Conservation (phyloP, 2,888 invertebrate genomes). For the Steinernema carpocapsae region DNA sequence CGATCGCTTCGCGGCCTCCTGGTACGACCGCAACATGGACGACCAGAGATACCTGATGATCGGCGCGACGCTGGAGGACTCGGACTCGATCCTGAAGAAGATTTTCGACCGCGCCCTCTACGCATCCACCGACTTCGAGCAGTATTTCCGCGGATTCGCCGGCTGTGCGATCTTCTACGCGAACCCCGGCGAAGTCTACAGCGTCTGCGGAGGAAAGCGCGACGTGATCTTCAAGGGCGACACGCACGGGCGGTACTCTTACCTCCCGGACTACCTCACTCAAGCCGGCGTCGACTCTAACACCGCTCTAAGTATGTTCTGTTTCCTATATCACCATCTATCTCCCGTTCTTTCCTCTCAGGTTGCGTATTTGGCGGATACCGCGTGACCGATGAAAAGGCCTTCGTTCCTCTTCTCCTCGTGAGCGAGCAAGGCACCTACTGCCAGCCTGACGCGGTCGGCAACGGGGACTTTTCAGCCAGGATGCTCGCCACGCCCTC, state of each 20-base stretch:
- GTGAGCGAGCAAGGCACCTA: not conserved
- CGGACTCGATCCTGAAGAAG: not conserved
- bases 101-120: not conserved
- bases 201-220: not conserved
- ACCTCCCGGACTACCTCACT: not conserved
- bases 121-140: not conserved
- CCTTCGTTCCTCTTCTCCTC: not conserved
- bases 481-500: not conserved
- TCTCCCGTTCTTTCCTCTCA: not conserved
- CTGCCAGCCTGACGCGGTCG: not conserved
- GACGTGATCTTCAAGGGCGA: not conserved
- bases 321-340: too few species aligned
- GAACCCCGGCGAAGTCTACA: conserved; percentile 7
- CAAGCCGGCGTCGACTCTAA: not conserved
- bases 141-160: not conserved
- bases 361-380: not conserved
- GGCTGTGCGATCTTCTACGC: not conserved
- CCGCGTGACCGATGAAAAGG: not conserved
- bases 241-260: not conserved
- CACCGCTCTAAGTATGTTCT: not conserved
- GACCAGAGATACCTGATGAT: not conserved
- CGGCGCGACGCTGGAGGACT: not conserved
- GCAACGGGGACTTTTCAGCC: not conserved
- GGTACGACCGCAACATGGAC: not conserved
- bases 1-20: not conserved